phyloP scores from a whole-genome alignment of 2,113 vertebrate genomes.

The Hirundichthys speculiger region DNA sequence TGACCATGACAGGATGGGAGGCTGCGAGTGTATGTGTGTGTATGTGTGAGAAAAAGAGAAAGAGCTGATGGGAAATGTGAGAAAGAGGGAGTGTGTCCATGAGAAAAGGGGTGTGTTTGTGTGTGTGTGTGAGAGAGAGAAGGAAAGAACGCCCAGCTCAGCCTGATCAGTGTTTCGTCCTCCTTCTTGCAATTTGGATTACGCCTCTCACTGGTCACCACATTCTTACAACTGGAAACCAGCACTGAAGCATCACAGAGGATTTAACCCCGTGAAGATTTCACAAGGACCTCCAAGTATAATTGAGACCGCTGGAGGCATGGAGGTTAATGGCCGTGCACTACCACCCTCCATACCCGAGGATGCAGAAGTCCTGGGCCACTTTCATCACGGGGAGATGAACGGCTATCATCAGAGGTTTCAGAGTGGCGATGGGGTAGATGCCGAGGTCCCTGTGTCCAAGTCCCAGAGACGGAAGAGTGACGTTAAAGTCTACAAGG shows the following conservation, averaged over 20 bases:
- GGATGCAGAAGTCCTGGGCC: slow-evolving; percentile 79
- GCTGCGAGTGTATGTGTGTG: slow-evolving; percentile 14
- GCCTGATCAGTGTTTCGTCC: slow-evolving; percentile 49
- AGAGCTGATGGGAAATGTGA: slow-evolving; percentile 54
- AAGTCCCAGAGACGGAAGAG: slow-evolving; percentile 91
- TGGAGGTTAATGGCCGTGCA: slow-evolving; percentile 79
- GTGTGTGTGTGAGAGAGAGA: slow-evolving; percentile 38
- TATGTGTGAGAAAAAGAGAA: slow-evolving; percentile 6
- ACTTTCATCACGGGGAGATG: slow-evolving; percentile 36
- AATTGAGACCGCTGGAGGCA: slow-evolving; percentile 21
- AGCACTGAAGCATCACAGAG: slow-evolving; percentile 3
- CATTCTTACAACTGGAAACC: slow-evolving; percentile 29
- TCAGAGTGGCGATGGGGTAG: slow-evolving; percentile 60
- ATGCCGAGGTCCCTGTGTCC: slow-evolving; percentile 88
- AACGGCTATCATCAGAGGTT: slow-evolving; percentile 71
- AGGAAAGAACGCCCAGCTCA: slow-evolving; percentile 41
- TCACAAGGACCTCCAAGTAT: not conserved
- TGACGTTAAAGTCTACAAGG: slow-evolving; percentile 96
- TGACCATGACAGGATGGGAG: slow-evolving; percentile 45
- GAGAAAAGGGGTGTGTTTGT: slow-evolving; percentile 34
- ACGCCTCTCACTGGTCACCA: slow-evolving; percentile 20
- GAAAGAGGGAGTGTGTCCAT: slow-evolving; percentile 37
- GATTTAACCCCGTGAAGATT: not conserved
- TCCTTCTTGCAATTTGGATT: slow-evolving; percentile 37
- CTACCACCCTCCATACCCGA: slow-evolving; percentile 84